Conservation (phyloP, 2,113 vertebrate species). For the Dendrocopos noguchii region DNA sequence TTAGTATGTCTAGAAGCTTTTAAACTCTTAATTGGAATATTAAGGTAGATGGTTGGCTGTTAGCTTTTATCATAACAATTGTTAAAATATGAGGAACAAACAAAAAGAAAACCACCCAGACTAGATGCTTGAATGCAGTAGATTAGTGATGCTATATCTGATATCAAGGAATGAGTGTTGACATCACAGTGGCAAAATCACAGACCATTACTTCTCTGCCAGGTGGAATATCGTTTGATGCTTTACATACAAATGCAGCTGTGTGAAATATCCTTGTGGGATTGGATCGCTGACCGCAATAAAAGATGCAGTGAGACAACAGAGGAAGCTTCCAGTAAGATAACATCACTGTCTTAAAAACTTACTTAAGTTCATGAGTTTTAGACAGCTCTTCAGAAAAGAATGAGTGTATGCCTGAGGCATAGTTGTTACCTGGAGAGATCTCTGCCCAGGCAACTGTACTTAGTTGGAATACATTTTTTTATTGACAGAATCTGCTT, state of each 20-base stretch:
- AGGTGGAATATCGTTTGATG: slow-evolving; percentile 92
- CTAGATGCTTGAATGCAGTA: background rate
- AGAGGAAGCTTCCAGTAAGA: slow-evolving; percentile 74
- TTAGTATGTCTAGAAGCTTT: background rate
- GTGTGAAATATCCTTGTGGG: slow-evolving; percentile 91
- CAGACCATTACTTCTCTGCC: background rate
- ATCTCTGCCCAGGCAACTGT: background rate
- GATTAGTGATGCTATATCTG: background rate
- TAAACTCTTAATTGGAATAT: background rate
- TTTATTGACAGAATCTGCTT: background rate
- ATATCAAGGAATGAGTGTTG: background rate
- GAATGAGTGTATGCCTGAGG: background rate
- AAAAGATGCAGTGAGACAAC: slow-evolving; percentile 18
- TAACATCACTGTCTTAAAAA: background rate
- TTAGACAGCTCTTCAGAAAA: background rate
- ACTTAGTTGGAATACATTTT: background rate
- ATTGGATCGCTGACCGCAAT: slow-evolving; percentile 92
- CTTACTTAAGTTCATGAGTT: background rate
- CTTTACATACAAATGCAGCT: slow-evolving; percentile 98
- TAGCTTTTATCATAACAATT: background rate
- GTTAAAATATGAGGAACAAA: background rate
- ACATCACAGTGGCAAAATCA: background rate
- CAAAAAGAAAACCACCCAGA: background rate
- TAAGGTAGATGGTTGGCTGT: background rate
- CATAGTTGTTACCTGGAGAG: background rate